Evolutionary conservation across 35 echinoderm and acorn worm genomes (phyloP).

Genomic region (Ophioderma brevispina): DNA sequence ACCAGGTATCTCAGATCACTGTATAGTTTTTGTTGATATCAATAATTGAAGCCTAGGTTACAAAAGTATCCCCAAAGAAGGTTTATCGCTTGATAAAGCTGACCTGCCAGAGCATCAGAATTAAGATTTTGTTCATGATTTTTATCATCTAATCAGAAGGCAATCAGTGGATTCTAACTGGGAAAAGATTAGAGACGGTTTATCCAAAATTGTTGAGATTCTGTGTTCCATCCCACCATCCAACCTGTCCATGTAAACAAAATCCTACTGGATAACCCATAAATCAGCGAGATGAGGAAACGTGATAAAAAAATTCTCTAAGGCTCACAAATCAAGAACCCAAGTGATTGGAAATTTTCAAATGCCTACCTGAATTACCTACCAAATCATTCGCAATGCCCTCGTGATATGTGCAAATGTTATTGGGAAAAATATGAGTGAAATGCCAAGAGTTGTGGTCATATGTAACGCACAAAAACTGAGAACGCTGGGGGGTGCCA

Average conservation of each 20-base stretch:
- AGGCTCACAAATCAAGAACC: slow-evolving; percentile 23
- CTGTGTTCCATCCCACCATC: slow-evolving; percentile 44
- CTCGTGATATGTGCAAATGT: slow-evolving; percentile 12
- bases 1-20: slow-evolving; percentile 42
- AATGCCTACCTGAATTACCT: neutral
- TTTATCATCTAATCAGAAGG: neutral
- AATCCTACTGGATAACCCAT: slow-evolving; percentile 38
- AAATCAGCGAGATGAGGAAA: slow-evolving; percentile 53
- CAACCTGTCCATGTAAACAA: slow-evolving; percentile 37
- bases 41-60: slow-evolving; percentile 30
- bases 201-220: neutral
- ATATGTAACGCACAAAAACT: neutral
- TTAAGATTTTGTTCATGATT: neutral
- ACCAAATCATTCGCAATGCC: neutral
- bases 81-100: slow-evolving; percentile 26
- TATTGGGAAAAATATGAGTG: slow-evolving; percentile 1
- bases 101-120: neutral
- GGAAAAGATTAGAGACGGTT: neutral
- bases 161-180: slow-evolving; percentile 39
- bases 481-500: neutral
- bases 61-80: slow-evolving; percentile 35
- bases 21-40: slow-evolving; percentile 36
- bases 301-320: slow-evolving; percentile 40
- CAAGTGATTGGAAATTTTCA: neutral
- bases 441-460: slow-evolving; percentile 1